A percentile compares a stretch with the other conserved stretches of the same genome.
These are phyloP conservation scores for Hypotaenidia philippensis DNA, from an alignment of 2,797 vertebrate species.

Conservation along the genomic window DNA sequence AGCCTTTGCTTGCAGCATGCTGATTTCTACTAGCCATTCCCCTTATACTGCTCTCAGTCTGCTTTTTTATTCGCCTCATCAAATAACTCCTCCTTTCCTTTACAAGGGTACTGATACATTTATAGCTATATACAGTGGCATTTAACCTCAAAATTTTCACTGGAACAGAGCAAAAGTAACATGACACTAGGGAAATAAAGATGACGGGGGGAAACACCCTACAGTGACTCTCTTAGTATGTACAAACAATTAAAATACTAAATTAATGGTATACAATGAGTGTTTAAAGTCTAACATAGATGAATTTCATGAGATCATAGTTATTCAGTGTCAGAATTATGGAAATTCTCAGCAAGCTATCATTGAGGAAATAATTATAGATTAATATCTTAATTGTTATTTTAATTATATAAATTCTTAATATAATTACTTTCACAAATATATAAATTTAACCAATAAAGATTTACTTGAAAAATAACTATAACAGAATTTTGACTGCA, in stretches of 20 bases:
- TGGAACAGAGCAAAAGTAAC: not conserved
- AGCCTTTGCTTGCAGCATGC: not conserved
- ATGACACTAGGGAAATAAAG: not conserved
- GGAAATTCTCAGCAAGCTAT: not conserved
- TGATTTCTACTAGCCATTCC: not conserved
- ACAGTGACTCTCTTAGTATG: not conserved
- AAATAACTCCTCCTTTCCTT: not conserved
- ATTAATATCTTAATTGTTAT: not conserved
- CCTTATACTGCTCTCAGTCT: not conserved
- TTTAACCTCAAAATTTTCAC: not conserved
- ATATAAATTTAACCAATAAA: not conserved
- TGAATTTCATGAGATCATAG: not conserved
- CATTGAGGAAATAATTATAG: not conserved
- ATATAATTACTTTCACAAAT: not conserved
- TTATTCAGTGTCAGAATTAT: not conserved
- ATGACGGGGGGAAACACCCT: accelerated
- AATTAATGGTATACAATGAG: not conserved
- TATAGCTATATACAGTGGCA: not conserved
- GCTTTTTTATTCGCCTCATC: not conserved
- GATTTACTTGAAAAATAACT: not conserved
- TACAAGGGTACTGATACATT: not conserved
- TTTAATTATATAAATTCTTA: not conserved
- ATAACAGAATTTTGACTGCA: not conserved
- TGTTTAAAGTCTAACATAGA: not conserved
- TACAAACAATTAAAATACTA: not conserved